Percentiles rank a stretch among this genome's conserved stretches.
Evolutionary conservation across 1,140 invertebrate genomes (phyloP).

Genomic region (Ruditapes philippinarum): DNA sequence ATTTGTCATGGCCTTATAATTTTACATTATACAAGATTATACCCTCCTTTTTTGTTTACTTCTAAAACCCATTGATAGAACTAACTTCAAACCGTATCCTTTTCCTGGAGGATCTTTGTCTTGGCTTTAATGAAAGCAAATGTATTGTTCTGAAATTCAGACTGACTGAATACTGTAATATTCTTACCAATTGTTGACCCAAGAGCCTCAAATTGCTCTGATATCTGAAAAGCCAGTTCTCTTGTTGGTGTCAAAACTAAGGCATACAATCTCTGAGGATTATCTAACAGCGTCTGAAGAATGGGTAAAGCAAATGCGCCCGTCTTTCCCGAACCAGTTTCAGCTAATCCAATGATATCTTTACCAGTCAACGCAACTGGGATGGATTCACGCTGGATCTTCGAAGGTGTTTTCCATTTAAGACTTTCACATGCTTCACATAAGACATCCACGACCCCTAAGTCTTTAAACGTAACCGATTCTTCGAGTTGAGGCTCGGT

Average conservation of each 20-base stretch:
- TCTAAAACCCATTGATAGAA: too few relatives aligned
- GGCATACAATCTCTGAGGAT: constrained; percentile 97
- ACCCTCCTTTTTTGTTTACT: too few relatives aligned
- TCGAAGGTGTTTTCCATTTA: constrained; percentile 97
- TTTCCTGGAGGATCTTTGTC: too few relatives aligned
- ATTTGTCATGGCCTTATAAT: too few relatives aligned
- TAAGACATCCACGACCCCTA: constrained; percentile 95
- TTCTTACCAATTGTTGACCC: constrained; percentile 90
- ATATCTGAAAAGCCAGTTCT: constrained; percentile 98
- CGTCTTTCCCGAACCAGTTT: constrained; percentile 99
- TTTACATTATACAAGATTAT: too few relatives aligned
- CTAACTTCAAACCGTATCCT: too few relatives aligned
- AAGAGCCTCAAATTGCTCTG: constrained; percentile 95
- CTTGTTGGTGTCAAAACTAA: constrained; percentile 98
- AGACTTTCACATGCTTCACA: constrained; percentile 96
- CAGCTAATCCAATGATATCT: constrained; percentile 98
- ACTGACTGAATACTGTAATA: too few relatives aligned
- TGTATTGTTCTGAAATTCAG: too few relatives aligned
- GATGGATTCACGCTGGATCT: constrained; percentile 98
- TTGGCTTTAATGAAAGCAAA: too few relatives aligned
- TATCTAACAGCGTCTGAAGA: constrained; percentile 95
- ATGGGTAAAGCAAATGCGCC: constrained; percentile 99
- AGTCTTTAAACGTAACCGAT: constrained; percentile 69
- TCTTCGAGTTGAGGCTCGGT: constrained; percentile 28
- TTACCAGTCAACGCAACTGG: constrained; percentile 95